Evolutionary conservation across 2,888 invertebrate species (phyloP), one percentile per base, ranked within the genome.

Genomic region (Ischnura elegans): DNA sequence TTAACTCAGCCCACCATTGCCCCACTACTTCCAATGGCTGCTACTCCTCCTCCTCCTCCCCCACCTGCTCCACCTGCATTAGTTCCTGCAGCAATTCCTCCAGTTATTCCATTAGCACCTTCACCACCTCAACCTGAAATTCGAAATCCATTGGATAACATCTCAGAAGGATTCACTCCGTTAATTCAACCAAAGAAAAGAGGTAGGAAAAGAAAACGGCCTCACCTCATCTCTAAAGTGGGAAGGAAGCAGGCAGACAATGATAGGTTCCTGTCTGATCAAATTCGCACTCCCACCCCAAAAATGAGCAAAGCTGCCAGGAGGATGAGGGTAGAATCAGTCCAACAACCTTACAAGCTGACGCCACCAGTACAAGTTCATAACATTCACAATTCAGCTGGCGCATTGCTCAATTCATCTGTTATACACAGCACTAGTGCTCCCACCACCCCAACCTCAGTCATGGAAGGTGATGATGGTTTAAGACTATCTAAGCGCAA

Each of bases 401-500:
- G 90, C 43, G 61, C 66, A 90, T 61, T 90, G 43, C 90, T 90
- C 90, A 90, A 90, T 90, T 90, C 90, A 43, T 55, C 55, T 61
- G 43, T 90, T n/a, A 55, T 66, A 25, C 90, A 90, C 45, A 43
- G 42, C 61, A n/a, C 61, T 43, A 61, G 90, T 90, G 90, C 47
- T 43, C 90, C 90, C n/a, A 43, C 90, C 61, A 90, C 90, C 13
- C 90, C 90, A 61, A 42, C 43, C 55, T 90, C 90, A 90, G 6
- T n/a, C 25, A 66, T 66, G 61, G 90, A 90, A 55, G 96, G 96
- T 8, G 98, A 98, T 95, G 97, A 93, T 36, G 98, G 97, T 94
- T 95, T 96, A 95, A 96, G 98, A 66, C 97, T 97, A 0, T 98
- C 98, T 0, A 98, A 98, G 96, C 97, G 98, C 94, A 97, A 98